Percentiles rank a stretch among this genome's conserved stretches.
Evolutionary conservation across 2,113 vertebrate species (phyloP).

Genomic region (Microcebus ravelobensis): DNA sequence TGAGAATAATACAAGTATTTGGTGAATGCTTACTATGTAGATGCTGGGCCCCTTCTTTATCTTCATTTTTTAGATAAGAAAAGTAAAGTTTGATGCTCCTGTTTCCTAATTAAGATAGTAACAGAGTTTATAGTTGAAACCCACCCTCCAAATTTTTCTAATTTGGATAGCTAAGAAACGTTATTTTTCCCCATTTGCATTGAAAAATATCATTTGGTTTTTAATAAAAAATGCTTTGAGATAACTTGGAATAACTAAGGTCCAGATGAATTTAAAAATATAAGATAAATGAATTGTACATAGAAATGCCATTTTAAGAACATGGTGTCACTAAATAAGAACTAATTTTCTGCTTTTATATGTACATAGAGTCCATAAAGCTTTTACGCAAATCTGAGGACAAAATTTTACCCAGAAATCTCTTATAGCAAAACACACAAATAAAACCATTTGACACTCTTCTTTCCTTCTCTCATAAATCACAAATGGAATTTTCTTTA

Average conservation of each 20-base stretch:
- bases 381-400: not conserved
- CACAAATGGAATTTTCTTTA: constrained; percentile 9
- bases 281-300: not conserved
- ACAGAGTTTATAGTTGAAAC: not conserved
- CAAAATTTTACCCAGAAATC: constrained; percentile 11
- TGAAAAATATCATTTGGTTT: not conserved
- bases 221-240: not conserved
- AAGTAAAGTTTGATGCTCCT: not conserved
- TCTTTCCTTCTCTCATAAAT: constrained; percentile 20
- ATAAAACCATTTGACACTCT: not conserved
- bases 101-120: not conserved
- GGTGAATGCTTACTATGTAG: not conserved
- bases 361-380: not conserved
- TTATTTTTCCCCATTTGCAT: not conserved
- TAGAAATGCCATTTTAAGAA: constrained; percentile 14
- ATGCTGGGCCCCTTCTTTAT: not conserved
- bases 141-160: not conserved
- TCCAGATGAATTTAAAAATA: not conserved
- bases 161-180: not conserved
- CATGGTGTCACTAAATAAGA: not conserved
- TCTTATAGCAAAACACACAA: not conserved
- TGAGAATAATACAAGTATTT: not conserved
- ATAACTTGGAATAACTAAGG: not conserved
- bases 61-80: not conserved
- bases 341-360: not conserved